Evolutionary conservation across 2,888 invertebrate species (phyloP), one percentile per base, ranked within the genome.

Genomic region (Scrobipalpa atriplicella): DNA sequence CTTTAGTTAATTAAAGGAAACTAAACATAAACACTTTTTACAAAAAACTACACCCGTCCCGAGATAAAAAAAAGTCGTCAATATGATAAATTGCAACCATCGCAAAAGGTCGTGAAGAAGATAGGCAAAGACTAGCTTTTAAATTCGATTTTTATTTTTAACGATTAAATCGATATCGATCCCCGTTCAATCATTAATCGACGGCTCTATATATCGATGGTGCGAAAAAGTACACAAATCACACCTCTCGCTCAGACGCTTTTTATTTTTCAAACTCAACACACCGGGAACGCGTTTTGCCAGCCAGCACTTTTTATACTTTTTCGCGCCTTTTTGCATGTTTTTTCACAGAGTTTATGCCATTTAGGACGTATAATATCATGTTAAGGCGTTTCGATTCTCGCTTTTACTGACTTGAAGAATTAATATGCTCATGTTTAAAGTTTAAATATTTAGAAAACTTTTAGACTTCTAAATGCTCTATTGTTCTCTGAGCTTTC

Each of bases 151-250:
- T 60, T 65, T 38, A 19, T 61, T 65, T 65, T 61, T 61, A 38
- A 29, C 43, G 78, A 77, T 69, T 77, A 78, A 83, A 82, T 82
- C 83, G 84, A 85, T 86, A 87, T 84, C 82, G 78, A 77, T 78
- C 77, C 79, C 76, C 76, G 78, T 80, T 74, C 75, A 80, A 84
- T 84, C 83, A 85, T 82, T 82, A 82, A 85, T 85, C 84, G 82
- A 78, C 77, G 77, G 77, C 82, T 80, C 78, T 80, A 75, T 71
- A 85, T 88, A 89, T 87, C 84, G 83, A 76, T 75, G 81, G 86
- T 81, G 88, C 82, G 86, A 89, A 90, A 85, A 89, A 84, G 84
- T 84, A 86, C 82, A 90, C 89, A 90, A 89, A 90, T 91, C 89
- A 89, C 90, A 87, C 86, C 83, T 89, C 86, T 85, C 84, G 76